Evolutionary conservation across 1,140 invertebrate genomes (phyloP).

Genomic region (Tachypleus tridentatus): DNA sequence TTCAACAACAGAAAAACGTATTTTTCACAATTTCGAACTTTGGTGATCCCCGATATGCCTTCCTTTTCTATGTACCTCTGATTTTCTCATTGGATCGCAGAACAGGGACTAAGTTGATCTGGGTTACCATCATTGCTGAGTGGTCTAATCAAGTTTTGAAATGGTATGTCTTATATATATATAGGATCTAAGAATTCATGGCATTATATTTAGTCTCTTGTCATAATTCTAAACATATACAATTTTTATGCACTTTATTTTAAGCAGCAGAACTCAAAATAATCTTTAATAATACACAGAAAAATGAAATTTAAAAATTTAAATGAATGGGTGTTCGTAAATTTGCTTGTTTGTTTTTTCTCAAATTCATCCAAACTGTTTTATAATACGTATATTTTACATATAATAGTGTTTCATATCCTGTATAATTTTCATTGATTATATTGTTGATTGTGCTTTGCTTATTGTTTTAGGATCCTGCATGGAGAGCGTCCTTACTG

Average conservation of each 20-base stretch:
- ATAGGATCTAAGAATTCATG: neutral
- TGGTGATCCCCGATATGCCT: constrained; percentile 40
- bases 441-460: neutral
- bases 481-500: constrained; percentile 51
- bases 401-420: constrained; percentile 3
- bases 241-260: no score
- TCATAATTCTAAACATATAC: neutral
- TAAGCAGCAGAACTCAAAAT: no score
- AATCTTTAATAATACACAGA: no score
- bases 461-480: constrained; percentile 37
- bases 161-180: constrained; percentile 30
- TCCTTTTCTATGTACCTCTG: constrained; percentile 39
- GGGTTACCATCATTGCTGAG: constrained; percentile 36
- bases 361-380: neutral
- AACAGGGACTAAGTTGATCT: constrained; percentile 36
- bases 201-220: neutral
- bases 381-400: neutral
- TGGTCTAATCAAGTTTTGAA: constrained; percentile 42
- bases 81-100: constrained; percentile 33
- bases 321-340: neutral
- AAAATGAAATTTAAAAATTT: neutral
- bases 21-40: constrained; percentile 37
- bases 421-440: constrained; percentile 12
- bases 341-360: neutral
- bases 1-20: constrained; percentile 31